These are phyloP conservation scores for Strix uralensis DNA, from an alignment of 2,113 vertebrate genomes.

Conservation along the genomic window DNA sequence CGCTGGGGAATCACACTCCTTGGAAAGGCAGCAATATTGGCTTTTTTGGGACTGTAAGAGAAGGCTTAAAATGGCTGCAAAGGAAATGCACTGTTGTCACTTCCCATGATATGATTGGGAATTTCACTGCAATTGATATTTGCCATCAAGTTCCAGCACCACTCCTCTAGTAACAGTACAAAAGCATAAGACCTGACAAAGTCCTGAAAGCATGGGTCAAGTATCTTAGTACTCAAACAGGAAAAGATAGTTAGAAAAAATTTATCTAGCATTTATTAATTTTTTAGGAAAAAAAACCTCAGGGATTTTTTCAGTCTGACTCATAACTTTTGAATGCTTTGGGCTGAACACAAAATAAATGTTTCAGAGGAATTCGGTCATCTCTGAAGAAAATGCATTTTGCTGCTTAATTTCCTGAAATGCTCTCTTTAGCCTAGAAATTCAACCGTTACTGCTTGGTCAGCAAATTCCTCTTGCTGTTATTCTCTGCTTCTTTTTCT, in stretches of 20 bases:
- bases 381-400: constrained; percentile 19
- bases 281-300: neutral
- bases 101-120: rapidly evolving
- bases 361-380: neutral
- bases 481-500: constrained; percentile 4
- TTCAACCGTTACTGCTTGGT: neutral
- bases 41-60: neutral
- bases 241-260: neutral
- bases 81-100: neutral
- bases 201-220: neutral
- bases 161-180: neutral
- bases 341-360: neutral
- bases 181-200: neutral
- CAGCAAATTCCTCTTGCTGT: constrained; percentile 18
- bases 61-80: neutral
- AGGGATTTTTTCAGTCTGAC: neutral
- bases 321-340: neutral
- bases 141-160: neutral
- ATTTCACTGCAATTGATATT: neutral
- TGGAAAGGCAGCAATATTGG: neutral
- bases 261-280: neutral
- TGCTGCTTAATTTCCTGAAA: constrained; percentile 8
- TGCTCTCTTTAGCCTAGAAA: neutral
- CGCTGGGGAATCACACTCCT: neutral
- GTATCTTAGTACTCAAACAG: neutral